Conservation (phyloP, 2,888 invertebrate genomes). For the Drosophila colorata region DNA sequence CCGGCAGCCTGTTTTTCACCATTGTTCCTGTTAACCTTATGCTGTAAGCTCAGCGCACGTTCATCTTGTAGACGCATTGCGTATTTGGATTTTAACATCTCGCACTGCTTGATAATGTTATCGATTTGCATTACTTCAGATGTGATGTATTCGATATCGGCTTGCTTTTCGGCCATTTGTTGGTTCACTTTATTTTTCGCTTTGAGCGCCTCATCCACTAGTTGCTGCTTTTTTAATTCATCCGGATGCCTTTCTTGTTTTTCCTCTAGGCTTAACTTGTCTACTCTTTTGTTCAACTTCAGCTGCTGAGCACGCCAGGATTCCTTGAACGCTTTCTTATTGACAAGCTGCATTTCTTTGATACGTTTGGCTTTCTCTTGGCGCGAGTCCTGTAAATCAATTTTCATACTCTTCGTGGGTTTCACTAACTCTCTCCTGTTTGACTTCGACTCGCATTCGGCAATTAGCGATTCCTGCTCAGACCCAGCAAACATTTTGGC, state of each 20-base stretch:
- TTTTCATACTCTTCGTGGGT: neutral
- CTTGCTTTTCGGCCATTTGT: too few relatives aligned
- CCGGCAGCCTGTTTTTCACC: neutral
- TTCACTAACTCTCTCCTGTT: neutral
- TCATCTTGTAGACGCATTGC: neutral
- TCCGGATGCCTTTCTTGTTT: neutral
- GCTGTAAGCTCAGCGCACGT: neutral
- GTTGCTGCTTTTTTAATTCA: neutral
- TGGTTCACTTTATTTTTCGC: neutral
- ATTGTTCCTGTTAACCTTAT: conserved; percentile 10
- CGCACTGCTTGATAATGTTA: conserved; percentile 34
- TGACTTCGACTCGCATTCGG: accelerated
- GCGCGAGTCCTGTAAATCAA: neutral
- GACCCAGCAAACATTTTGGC: neutral
- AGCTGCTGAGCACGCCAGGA: neutral
- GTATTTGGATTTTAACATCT: conserved; percentile 14
- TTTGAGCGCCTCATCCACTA: neutral
- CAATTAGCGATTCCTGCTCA: neutral
- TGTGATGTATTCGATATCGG: conserved; percentile 3
- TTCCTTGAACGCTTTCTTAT: neutral
- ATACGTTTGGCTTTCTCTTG: neutral
- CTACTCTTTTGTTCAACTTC: neutral
- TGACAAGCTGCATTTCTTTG: neutral
- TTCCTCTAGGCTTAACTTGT: neutral
- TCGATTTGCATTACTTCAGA: conserved; percentile 32